Conservation (phyloP, 2,113 vertebrate genomes). For the Rhabdornis inornatus region DNA sequence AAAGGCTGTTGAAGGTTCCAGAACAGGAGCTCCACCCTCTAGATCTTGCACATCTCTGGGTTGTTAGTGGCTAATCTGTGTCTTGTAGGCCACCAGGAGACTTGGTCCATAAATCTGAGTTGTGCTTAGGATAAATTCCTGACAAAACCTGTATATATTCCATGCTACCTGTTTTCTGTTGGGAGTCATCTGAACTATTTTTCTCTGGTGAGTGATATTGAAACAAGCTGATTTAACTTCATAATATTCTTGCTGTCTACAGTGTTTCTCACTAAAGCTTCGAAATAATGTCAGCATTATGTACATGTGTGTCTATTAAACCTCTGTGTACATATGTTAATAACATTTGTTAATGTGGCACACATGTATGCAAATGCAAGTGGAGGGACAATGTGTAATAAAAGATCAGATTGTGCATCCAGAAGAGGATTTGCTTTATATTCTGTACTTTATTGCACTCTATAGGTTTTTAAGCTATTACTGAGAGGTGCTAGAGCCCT, state of each 20-base stretch:
- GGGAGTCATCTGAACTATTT: not conserved
- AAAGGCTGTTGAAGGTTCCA: not conserved
- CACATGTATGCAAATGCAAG: not conserved
- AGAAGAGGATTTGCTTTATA: not conserved
- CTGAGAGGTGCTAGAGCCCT: not conserved
- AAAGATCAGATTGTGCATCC: not conserved
- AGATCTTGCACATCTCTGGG: rapidly evolving
- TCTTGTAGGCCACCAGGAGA: not conserved
- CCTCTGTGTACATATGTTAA: not conserved
- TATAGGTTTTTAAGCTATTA: not conserved
- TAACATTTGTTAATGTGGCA: not conserved
- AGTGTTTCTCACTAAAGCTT: not conserved
- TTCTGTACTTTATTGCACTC: not conserved
- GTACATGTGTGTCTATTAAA: not conserved
- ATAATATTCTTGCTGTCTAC: not conserved
- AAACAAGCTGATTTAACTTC: not conserved
- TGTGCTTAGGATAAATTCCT: not conserved
- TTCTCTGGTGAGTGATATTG: not conserved
- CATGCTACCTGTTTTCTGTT: not conserved
- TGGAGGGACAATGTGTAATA: not conserved
- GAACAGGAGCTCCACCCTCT: not conserved
- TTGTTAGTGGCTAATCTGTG: not conserved
- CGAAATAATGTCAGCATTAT: not conserved
- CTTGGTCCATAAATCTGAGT: not conserved
- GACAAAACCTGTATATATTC: not conserved